phyloP scores from a whole-genome alignment of 2,113 vertebrate genomes.

The Propithecus coquereli region DNA sequence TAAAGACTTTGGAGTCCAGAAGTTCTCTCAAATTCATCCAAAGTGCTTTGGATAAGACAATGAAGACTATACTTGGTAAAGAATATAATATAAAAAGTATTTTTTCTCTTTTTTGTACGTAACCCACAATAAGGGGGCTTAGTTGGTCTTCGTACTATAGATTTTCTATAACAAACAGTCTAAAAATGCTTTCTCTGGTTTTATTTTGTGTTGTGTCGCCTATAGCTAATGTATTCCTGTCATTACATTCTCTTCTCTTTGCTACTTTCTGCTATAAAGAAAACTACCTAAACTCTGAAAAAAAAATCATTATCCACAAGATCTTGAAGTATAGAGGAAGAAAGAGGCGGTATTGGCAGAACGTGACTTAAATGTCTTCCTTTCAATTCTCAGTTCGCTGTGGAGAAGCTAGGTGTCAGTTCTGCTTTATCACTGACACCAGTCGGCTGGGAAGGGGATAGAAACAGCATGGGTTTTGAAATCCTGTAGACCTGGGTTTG shows the following conservation, averaged over 20 bases:
- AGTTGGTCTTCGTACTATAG: neutral
- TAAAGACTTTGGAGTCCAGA: neutral
- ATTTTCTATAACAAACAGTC: neutral
- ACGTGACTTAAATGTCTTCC: neutral
- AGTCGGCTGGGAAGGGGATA: neutral
- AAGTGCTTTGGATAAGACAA: neutral
- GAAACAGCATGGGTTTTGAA: neutral
- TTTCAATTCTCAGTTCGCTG: neutral
- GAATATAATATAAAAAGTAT: neutral
- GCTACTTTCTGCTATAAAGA: neutral
- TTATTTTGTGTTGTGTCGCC: neutral
- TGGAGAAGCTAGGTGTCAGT: neutral
- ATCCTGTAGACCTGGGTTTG: neutral
- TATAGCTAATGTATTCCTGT: neutral
- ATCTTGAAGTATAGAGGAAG: slow-evolving; percentile 2
- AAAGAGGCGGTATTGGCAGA: neutral
- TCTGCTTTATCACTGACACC: neutral
- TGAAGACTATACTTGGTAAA: neutral
- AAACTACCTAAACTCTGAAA: neutral
- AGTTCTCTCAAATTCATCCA: neutral
- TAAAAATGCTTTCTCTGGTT: neutral
- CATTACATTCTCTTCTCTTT: neutral
- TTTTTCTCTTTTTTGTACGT: neutral
- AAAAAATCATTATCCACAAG: neutral
- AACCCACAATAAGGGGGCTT: neutral